These are phyloP conservation scores for Cryptomyrus ogoouensis DNA, from an alignment of 2,113 vertebrate genomes.

Conservation along the genomic window DNA sequence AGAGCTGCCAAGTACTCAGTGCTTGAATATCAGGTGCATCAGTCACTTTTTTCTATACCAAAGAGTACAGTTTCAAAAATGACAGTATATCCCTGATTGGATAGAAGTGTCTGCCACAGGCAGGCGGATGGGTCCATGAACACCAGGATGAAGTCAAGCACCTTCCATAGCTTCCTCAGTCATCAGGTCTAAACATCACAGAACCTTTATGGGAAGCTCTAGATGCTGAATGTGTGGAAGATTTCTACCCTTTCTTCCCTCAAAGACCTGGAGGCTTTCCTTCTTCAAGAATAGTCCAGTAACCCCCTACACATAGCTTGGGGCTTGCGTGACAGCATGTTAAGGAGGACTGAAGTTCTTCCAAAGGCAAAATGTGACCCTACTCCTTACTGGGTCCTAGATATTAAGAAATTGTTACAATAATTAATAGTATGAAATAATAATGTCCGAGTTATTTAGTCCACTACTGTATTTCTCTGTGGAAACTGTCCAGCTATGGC, in stretches of 20 bases:
- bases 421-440: background rate
- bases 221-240: background rate
- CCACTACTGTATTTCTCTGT: background rate
- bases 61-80: background rate
- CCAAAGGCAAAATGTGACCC: background rate
- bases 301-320: background rate
- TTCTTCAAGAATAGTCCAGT: background rate
- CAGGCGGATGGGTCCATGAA: background rate
- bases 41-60: background rate
- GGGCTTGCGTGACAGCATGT: background rate
- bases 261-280: background rate
- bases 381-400: background rate
- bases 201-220: background rate
- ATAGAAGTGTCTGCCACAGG: background rate
- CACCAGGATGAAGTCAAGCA: background rate
- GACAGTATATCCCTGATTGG: background rate
- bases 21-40: background rate
- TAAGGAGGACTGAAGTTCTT: background rate
- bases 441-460: background rate
- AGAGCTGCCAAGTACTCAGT: background rate
- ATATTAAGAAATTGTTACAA: background rate
- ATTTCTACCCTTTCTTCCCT: background rate
- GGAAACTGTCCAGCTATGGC: background rate
- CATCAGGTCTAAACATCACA: background rate
- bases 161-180: background rate